These are phyloP conservation scores for Paralichthys olivaceus DNA, from an alignment of 2,113 vertebrate species.

Conservation along the genomic window DNA sequence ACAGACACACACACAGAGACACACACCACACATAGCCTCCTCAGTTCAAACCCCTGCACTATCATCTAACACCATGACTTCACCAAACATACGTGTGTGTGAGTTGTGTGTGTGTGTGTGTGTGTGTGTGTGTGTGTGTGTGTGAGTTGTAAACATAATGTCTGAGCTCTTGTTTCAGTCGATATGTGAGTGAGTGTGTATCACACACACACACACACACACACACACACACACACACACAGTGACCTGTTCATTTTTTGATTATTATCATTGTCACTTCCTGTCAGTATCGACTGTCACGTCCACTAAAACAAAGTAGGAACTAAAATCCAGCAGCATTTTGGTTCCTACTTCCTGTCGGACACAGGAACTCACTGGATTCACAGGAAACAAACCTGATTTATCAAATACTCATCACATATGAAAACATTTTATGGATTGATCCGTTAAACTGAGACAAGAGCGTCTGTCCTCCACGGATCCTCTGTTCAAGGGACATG, in stretches of 20 bases:
- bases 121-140: slow-evolving; percentile 25
- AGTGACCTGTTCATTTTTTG: background rate
- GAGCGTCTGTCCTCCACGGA: too few species aligned
- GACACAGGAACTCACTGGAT: slow-evolving; percentile 20
- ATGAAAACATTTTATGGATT: too few species aligned
- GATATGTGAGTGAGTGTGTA: slow-evolving; percentile 31
- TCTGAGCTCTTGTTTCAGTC: slow-evolving; percentile 62
- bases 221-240: background rate
- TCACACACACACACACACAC: background rate
- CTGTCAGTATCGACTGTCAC: slow-evolving; percentile 49
- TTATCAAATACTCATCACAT: too few species aligned
- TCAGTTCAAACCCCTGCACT: slow-evolving; percentile 15
- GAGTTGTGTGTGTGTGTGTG: background rate
- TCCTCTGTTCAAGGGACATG: too few species aligned
- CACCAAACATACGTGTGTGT: slow-evolving; percentile 19
- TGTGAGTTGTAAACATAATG: background rate
- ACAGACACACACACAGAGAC: too few species aligned
- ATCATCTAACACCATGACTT: slow-evolving; percentile 55
- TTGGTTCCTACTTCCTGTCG: slow-evolving; percentile 47
- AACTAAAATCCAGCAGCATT: slow-evolving; percentile 20
- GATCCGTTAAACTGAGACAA: too few species aligned
- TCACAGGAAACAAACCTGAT: background rate
- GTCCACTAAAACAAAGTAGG: slow-evolving; percentile 41
- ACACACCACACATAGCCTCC: background rate
- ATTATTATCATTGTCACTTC: slow-evolving; percentile 35